phyloP scores from a whole-genome alignment of 2,797 vertebrate genomes.

The Pangasius djambal region DNA sequence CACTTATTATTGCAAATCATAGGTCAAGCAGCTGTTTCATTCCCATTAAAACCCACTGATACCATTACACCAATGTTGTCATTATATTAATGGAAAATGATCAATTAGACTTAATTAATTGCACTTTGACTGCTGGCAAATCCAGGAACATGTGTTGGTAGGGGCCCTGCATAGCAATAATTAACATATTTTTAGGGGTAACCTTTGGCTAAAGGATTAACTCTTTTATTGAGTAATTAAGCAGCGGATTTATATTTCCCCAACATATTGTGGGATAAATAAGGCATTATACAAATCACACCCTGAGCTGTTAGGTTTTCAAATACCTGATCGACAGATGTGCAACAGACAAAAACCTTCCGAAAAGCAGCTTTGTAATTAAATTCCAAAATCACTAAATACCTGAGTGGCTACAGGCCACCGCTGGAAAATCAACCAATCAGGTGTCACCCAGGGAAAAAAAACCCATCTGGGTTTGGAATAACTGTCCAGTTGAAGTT shows the following conservation, averaged over 20 bases:
- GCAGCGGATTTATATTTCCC: conserved; percentile 71
- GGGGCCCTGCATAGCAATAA: conserved; percentile 67
- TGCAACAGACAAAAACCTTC: conserved; percentile 47
- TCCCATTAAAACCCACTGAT: conserved; percentile 61
- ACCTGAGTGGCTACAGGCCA: conserved; percentile 49
- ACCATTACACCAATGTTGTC: conserved; percentile 66
- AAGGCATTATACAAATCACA: conserved; percentile 72
- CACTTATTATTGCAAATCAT: conserved; percentile 70
- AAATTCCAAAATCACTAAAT: conserved; percentile 66
- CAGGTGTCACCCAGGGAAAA: conserved; percentile 44
- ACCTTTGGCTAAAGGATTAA: conserved; percentile 71
- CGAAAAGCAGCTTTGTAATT: conserved; percentile 61
- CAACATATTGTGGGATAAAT: conserved; percentile 80
- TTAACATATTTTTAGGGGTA: conserved; percentile 72
- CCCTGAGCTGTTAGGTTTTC: conserved; percentile 60
- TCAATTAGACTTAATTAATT: conserved; percentile 81
- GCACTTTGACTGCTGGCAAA: conserved; percentile 69
- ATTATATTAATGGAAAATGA: conserved; percentile 81
- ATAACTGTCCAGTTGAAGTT: conserved; percentile 64
- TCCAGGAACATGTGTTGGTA: conserved; percentile 57
- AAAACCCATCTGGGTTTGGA: conserved; percentile 66
- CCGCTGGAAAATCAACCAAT: conserved; percentile 62
- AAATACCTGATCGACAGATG: conserved; percentile 78
- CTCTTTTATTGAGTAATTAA: conserved; percentile 77
- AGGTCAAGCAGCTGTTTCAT: conserved; percentile 72